Base-by-base conservation (phyloP, 2,888 invertebrate species). In the Meliscaeva auricollis region DNA sequence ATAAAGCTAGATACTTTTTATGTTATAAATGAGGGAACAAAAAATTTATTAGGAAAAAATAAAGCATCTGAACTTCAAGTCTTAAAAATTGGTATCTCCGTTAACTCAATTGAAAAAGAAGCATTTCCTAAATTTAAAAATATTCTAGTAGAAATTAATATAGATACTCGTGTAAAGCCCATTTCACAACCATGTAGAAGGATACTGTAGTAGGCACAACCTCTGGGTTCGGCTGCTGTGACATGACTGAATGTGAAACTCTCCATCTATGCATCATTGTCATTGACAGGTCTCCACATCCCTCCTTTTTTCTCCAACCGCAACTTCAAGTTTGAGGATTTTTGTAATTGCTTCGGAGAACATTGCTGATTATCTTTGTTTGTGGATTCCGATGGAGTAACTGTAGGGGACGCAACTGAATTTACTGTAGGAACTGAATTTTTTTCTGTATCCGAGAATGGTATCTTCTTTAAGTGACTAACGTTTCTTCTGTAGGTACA, bases 241-340 rank as follows among this genome's bases (percentile, higher is more conserved):
- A 11, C 11, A 38, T 11, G 22, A 26, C 5, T 52, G 13, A 26
- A 26, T 20, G 20, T 52, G 22, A 52, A 17, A 17, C n/a, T 32
- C 54, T 54, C n/a, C 54, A 54, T 32, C 30, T 52, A 15, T 17
- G n/a, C 32, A 20, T 26, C n/a, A 15, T 15, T 44, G 15, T 15
- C 44, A 15, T 44, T 44, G 44, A 44, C 44, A 44, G 44, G 44
- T 44, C 44, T 44, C 44, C 44, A 44, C 44, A 44, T 44, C 44
- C 44, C 44, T 44, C 44, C 44, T 44, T 44, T 44, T 44, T 44
- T 44, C 44, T 44, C 44, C 44, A 44, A 15, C 15, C 44, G 13
- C 8, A 44, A 15, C 8, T 44, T 44, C 15, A 44, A 44, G 15
- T 44, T 15, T 15, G 44, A 44, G n/a, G 13, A 15, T 6, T 3